These are phyloP conservation scores for Oncorhynchus keta DNA, from an alignment of 2,113 vertebrate species.

Conservation along the genomic window DNA sequence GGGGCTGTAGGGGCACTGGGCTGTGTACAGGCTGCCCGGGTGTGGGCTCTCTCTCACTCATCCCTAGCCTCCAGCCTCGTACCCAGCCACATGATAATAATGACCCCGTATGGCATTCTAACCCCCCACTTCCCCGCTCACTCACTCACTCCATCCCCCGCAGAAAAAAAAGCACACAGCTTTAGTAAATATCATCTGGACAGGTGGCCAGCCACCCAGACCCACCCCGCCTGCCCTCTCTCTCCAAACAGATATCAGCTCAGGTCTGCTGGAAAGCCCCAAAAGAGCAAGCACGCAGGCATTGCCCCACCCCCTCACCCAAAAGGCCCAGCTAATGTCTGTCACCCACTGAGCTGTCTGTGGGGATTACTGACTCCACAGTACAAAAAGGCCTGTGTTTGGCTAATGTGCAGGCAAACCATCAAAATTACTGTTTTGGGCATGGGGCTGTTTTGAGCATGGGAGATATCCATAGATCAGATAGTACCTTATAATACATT, in stretches of 20 bases:
- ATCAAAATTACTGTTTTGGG: constrained; percentile 1
- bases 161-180: constrained; percentile 47
- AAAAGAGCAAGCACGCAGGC: constrained; percentile 63
- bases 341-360: constrained; percentile 70
- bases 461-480: neutral
- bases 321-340: constrained; percentile 59
- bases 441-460: neutral
- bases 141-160: neutral
- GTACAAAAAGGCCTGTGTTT: constrained; percentile 21
- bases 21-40: constrained; percentile 31
- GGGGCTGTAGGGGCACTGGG: neutral
- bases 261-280: constrained; percentile 71
- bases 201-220: constrained; percentile 78
- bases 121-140: fast-evolving
- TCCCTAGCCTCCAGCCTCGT: constrained; percentile 41
- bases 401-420: constrained; percentile 37
- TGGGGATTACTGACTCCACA: constrained; percentile 57
- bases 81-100: constrained; percentile 5
- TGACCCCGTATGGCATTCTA: neutral
- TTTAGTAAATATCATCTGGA: constrained; percentile 70
- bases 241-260: constrained; percentile 60
- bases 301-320: constrained; percentile 19
- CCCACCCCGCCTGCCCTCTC: constrained; percentile 65
- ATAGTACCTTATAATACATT: neutral
- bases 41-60: neutral